These are phyloP conservation scores for Drosophila formosana DNA, from an alignment of 2,888 invertebrate genomes.

Conservation along the genomic window DNA sequence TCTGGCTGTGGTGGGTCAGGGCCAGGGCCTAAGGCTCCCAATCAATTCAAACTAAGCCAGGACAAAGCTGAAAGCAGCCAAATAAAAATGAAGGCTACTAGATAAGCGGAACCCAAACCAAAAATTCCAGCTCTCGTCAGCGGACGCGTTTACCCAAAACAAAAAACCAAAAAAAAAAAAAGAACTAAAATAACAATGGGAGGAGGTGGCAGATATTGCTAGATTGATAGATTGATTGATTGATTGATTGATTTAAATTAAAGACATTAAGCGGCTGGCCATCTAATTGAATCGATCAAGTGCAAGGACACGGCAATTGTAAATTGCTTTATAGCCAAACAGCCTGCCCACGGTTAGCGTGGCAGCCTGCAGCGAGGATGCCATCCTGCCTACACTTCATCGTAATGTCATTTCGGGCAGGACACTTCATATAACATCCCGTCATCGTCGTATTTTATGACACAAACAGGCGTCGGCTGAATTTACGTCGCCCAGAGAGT, in stretches of 20 bases:
- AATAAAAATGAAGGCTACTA: conserved; percentile 62
- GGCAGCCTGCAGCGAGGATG: conserved; percentile 27
- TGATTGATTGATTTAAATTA: conserved; percentile 81
- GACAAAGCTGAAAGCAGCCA: conserved; percentile 46
- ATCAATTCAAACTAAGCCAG: conserved; percentile 61
- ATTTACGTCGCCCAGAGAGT: conserved; percentile 51
- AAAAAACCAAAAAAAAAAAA: not conserved
- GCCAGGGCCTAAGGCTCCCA: conserved; percentile 37
- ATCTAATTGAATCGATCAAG: conserved; percentile 74
- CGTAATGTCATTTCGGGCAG: conserved; percentile 76
- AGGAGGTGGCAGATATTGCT: conserved; percentile 21
- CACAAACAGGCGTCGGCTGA: conserved; percentile 72
- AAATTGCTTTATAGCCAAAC: conserved; percentile 73
- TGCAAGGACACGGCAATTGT: conserved; percentile 58
- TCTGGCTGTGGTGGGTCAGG: conserved; percentile 34
- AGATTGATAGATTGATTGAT: conserved; percentile 56
- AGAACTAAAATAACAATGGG: conserved; percentile 59
- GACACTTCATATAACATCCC: conserved; percentile 72
- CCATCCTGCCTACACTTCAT: conserved; percentile 68
- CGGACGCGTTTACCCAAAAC: no score
- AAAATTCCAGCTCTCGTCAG: not conserved
- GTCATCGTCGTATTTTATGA: conserved; percentile 75
- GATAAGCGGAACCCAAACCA: conserved; percentile 48
- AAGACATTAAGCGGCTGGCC: conserved; percentile 72
- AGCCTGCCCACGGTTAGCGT: conserved; percentile 19